Evolutionary conservation across 2,113 vertebrate species (phyloP), one percentile per base, ranked within the genome.

Genomic region (Hirundichthys speculiger): DNA sequence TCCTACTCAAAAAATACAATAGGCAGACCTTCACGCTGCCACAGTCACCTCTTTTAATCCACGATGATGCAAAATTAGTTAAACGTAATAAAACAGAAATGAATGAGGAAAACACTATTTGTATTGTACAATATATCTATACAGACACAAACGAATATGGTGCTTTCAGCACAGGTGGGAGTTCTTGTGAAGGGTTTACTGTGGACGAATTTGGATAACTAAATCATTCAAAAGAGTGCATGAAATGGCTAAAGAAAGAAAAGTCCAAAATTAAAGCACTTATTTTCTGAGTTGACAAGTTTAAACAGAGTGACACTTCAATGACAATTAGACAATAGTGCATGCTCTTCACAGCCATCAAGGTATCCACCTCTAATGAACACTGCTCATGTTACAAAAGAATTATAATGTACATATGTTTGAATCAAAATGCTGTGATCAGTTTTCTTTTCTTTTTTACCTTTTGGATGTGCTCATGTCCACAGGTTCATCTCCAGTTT

Each of bases 391-490:
- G n/a, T n/a, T 10, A 34, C 11, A 34, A 5, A 34, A 34, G 30
- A 6, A 34, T 7, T 27, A 27, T 27, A 34, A 48, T 11, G 14
- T 25, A 16, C 16, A 3, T 34, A 34, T 34, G 18, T 18, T 5
- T 11, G 10, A 52, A 10, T 11, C 3, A 52, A 52, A 46, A 18
- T 4, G 1, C 2, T 41, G 4, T 41, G 4, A 12, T 12, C 41
- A 42, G 41, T 42, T 5, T 16, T 13, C 16, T 42, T 5, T 3
- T 61, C 93, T 93, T 3, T 61, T 92, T 93, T 80, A 99, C 98
- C 95, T 95, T 91, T 96, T 96, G 2, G 95, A 92, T 8, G 96
- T 98, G 53, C 97, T 98, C 97, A 98, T 98, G 68, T 99, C 97
- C 66, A 99, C 96, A 0, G 98, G 98, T 59, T 97, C 94, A 0